Conservation (phyloP, 2,888 invertebrate genomes). For the Campopleginae sp. region DNA sequence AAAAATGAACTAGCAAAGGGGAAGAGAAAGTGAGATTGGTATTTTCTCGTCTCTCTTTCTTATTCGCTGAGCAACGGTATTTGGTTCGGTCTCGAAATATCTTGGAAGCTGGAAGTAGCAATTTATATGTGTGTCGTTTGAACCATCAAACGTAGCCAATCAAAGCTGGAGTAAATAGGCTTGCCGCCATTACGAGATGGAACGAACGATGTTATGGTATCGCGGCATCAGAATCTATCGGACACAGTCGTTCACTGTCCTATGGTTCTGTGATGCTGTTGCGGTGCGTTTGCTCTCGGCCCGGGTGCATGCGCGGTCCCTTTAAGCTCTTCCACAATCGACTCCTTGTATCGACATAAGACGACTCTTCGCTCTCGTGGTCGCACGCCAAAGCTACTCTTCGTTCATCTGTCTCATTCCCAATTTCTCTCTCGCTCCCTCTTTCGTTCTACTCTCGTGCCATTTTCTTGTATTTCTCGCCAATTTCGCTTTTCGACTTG, state of each 20-base stretch:
- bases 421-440: slow-evolving; percentile 50
- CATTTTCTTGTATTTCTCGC: slow-evolving; percentile 46
- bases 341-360: slow-evolving; percentile 83
- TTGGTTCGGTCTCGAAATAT: slow-evolving; percentile 77
- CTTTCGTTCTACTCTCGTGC: slow-evolving; percentile 59
- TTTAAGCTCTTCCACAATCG: slow-evolving; percentile 81
- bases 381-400: slow-evolving; percentile 64
- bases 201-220: slow-evolving; percentile 76
- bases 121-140: slow-evolving; percentile 83
- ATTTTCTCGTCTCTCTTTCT: slow-evolving; percentile 25
- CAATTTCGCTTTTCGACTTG: slow-evolving; percentile 80
- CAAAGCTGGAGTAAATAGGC: slow-evolving; percentile 83
- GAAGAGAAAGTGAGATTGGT: neutral
- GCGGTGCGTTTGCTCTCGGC: slow-evolving; percentile 65
- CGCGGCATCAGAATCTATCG: slow-evolving; percentile 81
- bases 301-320: slow-evolving; percentile 73
- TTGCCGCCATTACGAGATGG: slow-evolving; percentile 76
- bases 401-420: slow-evolving; percentile 63
- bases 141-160: slow-evolving; percentile 83
- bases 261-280: slow-evolving; percentile 56
- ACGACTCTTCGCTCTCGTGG: slow-evolving; percentile 68
- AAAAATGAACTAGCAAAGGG: slow-evolving; percentile 1
- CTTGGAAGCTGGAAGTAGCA: slow-evolving; percentile 81
- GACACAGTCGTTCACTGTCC: slow-evolving; percentile 80
- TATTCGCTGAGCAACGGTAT: slow-evolving; percentile 2